Base-by-base conservation (phyloP, 1,140 invertebrate species). In the Heliothis subflexa region DNA sequence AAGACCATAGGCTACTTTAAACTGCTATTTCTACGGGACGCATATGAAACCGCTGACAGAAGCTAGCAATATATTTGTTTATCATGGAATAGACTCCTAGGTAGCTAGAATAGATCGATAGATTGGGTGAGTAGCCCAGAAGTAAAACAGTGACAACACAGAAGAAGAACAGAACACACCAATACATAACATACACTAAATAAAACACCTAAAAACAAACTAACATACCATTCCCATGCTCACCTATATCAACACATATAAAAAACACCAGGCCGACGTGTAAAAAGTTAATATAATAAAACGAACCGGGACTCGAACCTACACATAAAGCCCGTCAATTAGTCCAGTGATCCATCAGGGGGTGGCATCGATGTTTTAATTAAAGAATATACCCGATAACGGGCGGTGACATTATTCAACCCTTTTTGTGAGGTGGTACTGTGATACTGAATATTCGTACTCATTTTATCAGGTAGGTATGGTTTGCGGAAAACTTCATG, bases 321-420 rank as follows among this genome's bases (percentile, higher is more conserved):
- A 66, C 74, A 66, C 57, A 75, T 25, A 75, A 62, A 71, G 62
- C 66, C 76, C 80, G 78, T 81, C 76, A 78, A 81, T 81, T 81
- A 81, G 62, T 62, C 45, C 74, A 57, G 57, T 71, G 80, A 81
- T 81, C 80, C 76, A 81, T 81, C 80, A 81, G 54, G 28, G 57
- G 64, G 71, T 55, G 77, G 64, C 64, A 49, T 52, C 50, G 4
- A 40, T 71, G 66, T 78, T 81, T 81, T 81, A 81, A 81, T 81
- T 81, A 81, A 81, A 78, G 80, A 75, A 78, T 78, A 68, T 11
- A 78, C 79, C 78, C 66, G 71, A 28, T 25, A 79, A 33, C 57
- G 61, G 40, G 16, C 52, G 61, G 62, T 66, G 59, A 79, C 49
- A 64, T 49, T 68, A 55, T 64, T 61, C 61, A 74, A 21, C 61